Base-by-base conservation (phyloP, 2,113 vertebrate genomes). In the Tachysurus vachellii region DNA sequence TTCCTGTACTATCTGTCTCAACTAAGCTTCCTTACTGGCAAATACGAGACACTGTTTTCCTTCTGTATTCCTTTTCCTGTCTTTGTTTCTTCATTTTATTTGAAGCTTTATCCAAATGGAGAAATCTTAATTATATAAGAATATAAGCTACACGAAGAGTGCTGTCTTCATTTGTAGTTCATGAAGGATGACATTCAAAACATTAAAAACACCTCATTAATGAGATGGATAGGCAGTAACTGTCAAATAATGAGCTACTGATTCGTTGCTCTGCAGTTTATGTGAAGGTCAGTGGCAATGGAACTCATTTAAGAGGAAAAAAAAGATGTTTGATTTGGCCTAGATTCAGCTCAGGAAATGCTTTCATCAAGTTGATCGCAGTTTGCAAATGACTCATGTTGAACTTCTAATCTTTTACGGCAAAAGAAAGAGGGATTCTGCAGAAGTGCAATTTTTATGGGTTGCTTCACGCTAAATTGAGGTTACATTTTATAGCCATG, bases 271-370 rank as follows among this genome's bases (percentile, higher is more conserved):
- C 21, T 50, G 71, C 56, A 21, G 80, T 42, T 87, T 79, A 70
- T n/a, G n/a, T 56, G 59, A 62, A 75, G n/a, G 59, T 87, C 79
- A 82, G 70, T 56, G n/a, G 77, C 47, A 11, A 44, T 44, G 21
- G 59, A 75, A 66, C 71, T 54, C 47, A 66, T 53, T 54, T 83
- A 26, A 19, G 3, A 59, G 47, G 36, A 28, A 1, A 13, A 7
- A 44, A n/a, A 31, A 54, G 50, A 54, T 54, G 61, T 85, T 85
- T 82, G 36, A 89, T 79, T 89, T 87, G 82, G 85, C 76, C 31
- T 59, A 59, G 17, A 68, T 64, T 85, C 50, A 66, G 56, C 47
- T 44, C 66, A 79, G 8, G 23, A 84, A 70, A 82, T 68, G n/a
- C 68, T 87, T 87, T 85, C 77, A 82, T 85, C 64, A 71, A 80